Base-by-base conservation (phyloP, 2,797 vertebrate species). In the Alectoris magna region DNA sequence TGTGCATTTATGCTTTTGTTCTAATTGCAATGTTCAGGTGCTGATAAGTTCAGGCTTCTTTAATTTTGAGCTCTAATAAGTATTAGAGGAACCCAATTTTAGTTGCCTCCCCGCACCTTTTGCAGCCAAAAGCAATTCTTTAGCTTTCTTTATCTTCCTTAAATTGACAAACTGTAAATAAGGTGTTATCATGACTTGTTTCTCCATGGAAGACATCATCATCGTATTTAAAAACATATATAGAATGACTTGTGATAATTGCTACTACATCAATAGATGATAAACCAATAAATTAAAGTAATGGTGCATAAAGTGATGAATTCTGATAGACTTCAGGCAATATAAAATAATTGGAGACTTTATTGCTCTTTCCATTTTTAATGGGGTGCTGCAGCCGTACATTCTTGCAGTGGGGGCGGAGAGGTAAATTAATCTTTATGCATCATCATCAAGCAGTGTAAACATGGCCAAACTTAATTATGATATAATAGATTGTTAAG, bases 341-440 rank as follows among this genome's bases (percentile, higher is more conserved):
- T 90, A 87, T 82, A 93, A 97, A 95, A 94, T 96, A 96, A 96
- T 93, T 92, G 88, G 72, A 93, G 89, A 34, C 76, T 95, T 95
- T 73, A 84, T 87, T 71, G 84, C 73, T 38, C 51, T 93, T 95
- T 71, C 84, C 34, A 80, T 88, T 94, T 97, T 95, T 94, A 94
- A 94, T 88, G 87, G 91, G 62, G 58, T 55, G 23, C 91, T 55
- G 26, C 51, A 44, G 44, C 48, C 74, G 36, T 24, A 14, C 9
- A 0, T 76, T 67, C 92, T 86, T 55, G 62, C 70, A 86, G 31
- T 11, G 2, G 79, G 89, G 63, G 60, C 87, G 73, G 88, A 85
- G 92, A 97, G 84, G 82, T 92, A 96, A 96, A 95, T 96, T 94
- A 96, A 97, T 96, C 94, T 97, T 96, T 95, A 94, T 90, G 91